A percentile compares a stretch with the other conserved stretches of the same genome.
These are phyloP conservation scores for Anabacerthia variegaticeps DNA, from an alignment of 2,797 vertebrate genomes.

Conservation along the genomic window DNA sequence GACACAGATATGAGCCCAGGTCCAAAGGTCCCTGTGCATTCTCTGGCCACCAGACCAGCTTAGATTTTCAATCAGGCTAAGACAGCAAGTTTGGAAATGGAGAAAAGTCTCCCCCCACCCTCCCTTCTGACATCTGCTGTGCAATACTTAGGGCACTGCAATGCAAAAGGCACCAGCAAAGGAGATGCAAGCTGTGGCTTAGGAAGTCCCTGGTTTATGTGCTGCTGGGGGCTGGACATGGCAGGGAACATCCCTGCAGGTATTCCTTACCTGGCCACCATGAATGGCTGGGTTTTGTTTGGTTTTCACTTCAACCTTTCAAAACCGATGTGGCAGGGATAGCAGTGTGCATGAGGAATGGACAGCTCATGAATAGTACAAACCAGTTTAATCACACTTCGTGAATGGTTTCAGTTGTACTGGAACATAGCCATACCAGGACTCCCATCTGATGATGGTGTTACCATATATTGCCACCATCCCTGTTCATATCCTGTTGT, in stretches of 20 bases:
- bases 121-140: neutral
- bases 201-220: accelerated
- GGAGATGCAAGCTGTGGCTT: neutral
- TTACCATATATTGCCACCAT: neutral
- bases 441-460: neutral
- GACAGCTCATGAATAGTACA: neutral
- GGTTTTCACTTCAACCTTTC: neutral
- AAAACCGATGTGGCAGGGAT: neutral
- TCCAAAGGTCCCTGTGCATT: neutral
- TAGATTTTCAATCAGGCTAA: neutral
- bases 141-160: neutral
- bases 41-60: neutral
- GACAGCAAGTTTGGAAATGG: neutral
- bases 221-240: neutral
- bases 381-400: neutral
- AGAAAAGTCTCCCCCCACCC: neutral
- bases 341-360: neutral
- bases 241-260: accelerated
- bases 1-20: neutral
- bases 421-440: neutral
- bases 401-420: neutral
- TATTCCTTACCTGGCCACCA: neutral
- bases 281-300: neutral
- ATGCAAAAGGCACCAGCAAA: neutral
- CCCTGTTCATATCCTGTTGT: neutral